A percentile compares a stretch with the other conserved stretches of the same genome.
These are phyloP conservation scores for Conopomorpha cramerella DNA, from an alignment of 1,140 invertebrate species.

Conservation along the genomic window DNA sequence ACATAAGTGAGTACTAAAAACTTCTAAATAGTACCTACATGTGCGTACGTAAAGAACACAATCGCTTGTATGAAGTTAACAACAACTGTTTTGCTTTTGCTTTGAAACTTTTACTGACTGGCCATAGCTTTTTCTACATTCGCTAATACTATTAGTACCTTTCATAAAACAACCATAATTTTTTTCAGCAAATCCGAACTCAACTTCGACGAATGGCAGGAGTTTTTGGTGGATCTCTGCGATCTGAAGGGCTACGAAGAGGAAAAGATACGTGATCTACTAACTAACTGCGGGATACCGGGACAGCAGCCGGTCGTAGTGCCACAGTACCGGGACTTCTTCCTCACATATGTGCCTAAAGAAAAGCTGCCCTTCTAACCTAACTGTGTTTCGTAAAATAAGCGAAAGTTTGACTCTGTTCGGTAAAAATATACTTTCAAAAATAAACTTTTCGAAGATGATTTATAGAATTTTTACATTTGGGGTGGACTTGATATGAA, in stretches of 20 bases:
- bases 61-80: no score
- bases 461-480: not conserved
- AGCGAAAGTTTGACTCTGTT: no score
- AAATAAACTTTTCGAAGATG: not conserved
- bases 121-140: no score
- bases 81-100: no score
- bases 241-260: constrained; percentile 20
- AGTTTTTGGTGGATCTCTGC: constrained; percentile 26
- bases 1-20: no score
- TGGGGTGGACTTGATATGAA: not conserved
- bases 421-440: no score
- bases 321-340: constrained; percentile 34
- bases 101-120: no score
- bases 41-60: no score
- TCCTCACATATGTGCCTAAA: constrained; percentile 31
- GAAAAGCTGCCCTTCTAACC: constrained; percentile 21
- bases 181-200: constrained; percentile 38
- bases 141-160: no score
- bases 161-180: no score
- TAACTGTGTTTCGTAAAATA: no score
- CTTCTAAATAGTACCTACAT: no score
- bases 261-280: constrained; percentile 17
- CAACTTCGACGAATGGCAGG: constrained; percentile 29
- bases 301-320: constrained; percentile 22
- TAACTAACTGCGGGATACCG: constrained; percentile 39